These are phyloP conservation scores for Loxodonta africana DNA, from an alignment of 2,113 vertebrate genomes.

Conservation along the genomic window DNA sequence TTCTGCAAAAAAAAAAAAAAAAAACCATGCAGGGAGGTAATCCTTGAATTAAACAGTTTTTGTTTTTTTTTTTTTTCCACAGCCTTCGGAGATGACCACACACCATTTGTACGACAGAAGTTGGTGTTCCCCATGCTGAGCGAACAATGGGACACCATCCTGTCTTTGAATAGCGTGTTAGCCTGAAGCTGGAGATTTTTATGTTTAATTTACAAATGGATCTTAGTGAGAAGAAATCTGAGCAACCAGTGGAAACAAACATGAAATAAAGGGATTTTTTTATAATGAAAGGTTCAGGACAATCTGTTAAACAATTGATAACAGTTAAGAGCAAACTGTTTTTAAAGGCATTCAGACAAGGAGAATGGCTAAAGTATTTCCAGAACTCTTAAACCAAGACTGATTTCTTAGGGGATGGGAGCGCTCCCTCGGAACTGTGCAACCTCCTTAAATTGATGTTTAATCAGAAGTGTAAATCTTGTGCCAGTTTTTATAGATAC, in stretches of 20 bases:
- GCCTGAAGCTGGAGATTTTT: conserved; percentile 94
- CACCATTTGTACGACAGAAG: conserved; percentile 96
- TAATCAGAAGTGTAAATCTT: conserved; percentile 86
- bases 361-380: conserved; percentile 83
- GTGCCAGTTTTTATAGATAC: conserved; percentile 77
- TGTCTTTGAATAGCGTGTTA: conserved; percentile 97
- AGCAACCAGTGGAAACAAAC: conserved; percentile 93
- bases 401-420: conserved; percentile 83
- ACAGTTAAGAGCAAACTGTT: conserved; percentile 90
- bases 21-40: conserved; percentile 98
- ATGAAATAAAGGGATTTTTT: conserved; percentile 94
- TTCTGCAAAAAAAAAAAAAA: conserved; percentile 87
- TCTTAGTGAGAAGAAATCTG: conserved; percentile 97
- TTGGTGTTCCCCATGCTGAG: conserved; percentile 98
- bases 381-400: conserved; percentile 83
- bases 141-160: conserved; percentile 99
- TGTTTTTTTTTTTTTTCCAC: conserved; percentile 91
- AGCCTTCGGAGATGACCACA: conserved; percentile 97
- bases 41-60: conserved; percentile 99
- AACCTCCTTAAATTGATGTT: conserved; percentile 78
- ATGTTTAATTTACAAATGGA: conserved; percentile 99
- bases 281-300: conserved; percentile 93
- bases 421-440: conserved; percentile 79
- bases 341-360: conserved; percentile 86
- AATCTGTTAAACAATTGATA: conserved; percentile 98